Percentiles rank a stretch among this genome's conserved stretches.
These are phyloP conservation scores for Mimas tiliae DNA, from an alignment of 2,888 invertebrate genomes.

Conservation along the genomic window DNA sequence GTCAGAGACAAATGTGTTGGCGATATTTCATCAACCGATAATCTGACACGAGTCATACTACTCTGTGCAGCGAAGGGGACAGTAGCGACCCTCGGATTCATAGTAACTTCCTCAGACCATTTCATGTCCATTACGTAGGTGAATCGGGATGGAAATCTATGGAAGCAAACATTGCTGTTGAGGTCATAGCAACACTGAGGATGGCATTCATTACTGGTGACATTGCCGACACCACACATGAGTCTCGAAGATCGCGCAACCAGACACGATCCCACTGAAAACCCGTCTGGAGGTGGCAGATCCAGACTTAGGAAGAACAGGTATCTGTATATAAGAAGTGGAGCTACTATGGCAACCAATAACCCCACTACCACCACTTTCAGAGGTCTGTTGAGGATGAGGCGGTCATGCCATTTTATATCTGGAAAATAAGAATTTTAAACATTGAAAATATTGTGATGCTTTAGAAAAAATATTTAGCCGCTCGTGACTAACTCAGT, in stretches of 20 bases:
- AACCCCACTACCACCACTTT: slow-evolving; percentile 55
- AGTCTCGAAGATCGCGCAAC: slow-evolving; percentile 59
- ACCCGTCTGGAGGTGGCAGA: slow-evolving; percentile 63
- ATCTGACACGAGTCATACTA: slow-evolving; percentile 53
- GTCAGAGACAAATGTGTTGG: slow-evolving; percentile 64
- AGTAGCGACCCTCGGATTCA: slow-evolving; percentile 62
- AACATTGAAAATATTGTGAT: not conserved
- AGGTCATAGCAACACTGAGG: slow-evolving; percentile 81
- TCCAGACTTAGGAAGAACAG: slow-evolving; percentile 56
- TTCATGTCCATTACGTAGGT: slow-evolving; percentile 66
- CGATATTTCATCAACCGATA: slow-evolving; percentile 70
- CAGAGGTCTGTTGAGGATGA: slow-evolving; percentile 67
- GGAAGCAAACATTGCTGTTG: slow-evolving; percentile 72
- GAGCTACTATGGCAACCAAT: slow-evolving; percentile 54
- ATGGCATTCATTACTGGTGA: slow-evolving; percentile 64
- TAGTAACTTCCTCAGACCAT: slow-evolving; percentile 62
- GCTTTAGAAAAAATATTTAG: no score
- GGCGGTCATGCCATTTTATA: slow-evolving; percentile 67
- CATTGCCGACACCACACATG: slow-evolving; percentile 64
- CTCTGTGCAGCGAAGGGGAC: slow-evolving; percentile 61
- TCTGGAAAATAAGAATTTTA: slow-evolving; percentile 56
- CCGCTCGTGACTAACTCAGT: no score
- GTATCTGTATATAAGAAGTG: slow-evolving; percentile 65
- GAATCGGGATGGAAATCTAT: slow-evolving; percentile 80
- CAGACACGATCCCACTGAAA: slow-evolving; percentile 71